Evolutionary conservation across 2,797 vertebrate genomes (phyloP), one percentile per base, ranked within the genome.

Genomic region (Sebastes cheni): DNA sequence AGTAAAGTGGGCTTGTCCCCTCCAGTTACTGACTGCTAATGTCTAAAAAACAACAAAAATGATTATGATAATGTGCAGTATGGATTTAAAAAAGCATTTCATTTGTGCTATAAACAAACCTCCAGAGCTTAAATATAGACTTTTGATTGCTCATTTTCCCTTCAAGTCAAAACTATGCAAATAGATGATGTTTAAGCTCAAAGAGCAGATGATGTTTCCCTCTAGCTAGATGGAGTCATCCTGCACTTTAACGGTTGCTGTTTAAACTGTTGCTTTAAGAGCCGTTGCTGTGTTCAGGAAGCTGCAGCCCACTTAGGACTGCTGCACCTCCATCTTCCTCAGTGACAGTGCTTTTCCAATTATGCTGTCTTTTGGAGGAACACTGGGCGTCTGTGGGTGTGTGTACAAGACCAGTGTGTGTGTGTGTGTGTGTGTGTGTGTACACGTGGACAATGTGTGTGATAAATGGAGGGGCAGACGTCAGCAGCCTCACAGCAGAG

Each of bases 401-500:
- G 65, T 79, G 67, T 56, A 32, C 59, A 18, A 56, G 2, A 18
- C 54, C n/a, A 20, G 11, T 50, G 22, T 50, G 16, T 59, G 61
- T 11, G 32, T 71, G 59, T 67, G 18, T 67, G 62, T 68, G 71
- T n/a, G 72, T 32, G 29, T 32, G 25, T 39, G 60, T 70, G 25
- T 55, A 55, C 18, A 61, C 25, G 3, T 77, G 73, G 73, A 77
- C 70, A 71, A 58, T 73, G 55, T 76, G 52, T 85, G 77, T 89
- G 91, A 94, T 90, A 89, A 93, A 93, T 91, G 73, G 84, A 82
- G 68, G 79, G 87, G 75, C 86, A 86, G 84, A 86, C 55, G 67
- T 88, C 86, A 86, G 86, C 86, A 86, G 88, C 79, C 66, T 76
- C 52, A 83, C 77, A 79, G 84, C 66, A 70, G 52, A 83, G 75